These are phyloP conservation scores for Halichondria panicea DNA, from an alignment of 37 sponge, comb jelly and placozoan genomes.

Conservation along the genomic window DNA sequence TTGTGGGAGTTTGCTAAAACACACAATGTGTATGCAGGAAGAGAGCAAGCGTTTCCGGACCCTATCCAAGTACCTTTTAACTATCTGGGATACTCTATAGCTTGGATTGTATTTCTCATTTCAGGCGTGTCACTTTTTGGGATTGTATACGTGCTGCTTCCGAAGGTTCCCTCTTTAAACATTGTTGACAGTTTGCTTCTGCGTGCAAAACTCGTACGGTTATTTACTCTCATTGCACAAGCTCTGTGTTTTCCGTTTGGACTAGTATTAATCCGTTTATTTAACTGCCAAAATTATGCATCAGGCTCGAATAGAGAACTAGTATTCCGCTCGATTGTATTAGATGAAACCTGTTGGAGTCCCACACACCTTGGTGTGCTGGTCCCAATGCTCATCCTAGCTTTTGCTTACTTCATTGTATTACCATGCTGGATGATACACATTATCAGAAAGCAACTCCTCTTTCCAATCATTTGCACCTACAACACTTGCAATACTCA, in stretches of 20 bases:
- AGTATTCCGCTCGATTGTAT: background rate
- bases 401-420: background rate
- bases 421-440: background rate
- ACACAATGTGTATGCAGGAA: background rate
- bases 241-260: background rate
- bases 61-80: background rate
- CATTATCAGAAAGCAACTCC: background rate
- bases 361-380: background rate
- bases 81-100: background rate
- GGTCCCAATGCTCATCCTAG: background rate
- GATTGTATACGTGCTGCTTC: background rate
- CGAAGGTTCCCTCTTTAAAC: background rate
- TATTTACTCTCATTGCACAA: background rate
- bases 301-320: background rate
- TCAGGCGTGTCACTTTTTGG: background rate
- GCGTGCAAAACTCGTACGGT: background rate
- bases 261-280: background rate
- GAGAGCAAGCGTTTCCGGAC: background rate
- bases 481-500: background rate
- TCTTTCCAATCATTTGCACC: background rate
- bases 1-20: constrained; percentile 5
- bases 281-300: background rate
- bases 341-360: background rate
- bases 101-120: background rate
- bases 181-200: background rate